phyloP scores from a whole-genome alignment of 1,140 invertebrate genomes.

The Wasmannia auropunctata region DNA sequence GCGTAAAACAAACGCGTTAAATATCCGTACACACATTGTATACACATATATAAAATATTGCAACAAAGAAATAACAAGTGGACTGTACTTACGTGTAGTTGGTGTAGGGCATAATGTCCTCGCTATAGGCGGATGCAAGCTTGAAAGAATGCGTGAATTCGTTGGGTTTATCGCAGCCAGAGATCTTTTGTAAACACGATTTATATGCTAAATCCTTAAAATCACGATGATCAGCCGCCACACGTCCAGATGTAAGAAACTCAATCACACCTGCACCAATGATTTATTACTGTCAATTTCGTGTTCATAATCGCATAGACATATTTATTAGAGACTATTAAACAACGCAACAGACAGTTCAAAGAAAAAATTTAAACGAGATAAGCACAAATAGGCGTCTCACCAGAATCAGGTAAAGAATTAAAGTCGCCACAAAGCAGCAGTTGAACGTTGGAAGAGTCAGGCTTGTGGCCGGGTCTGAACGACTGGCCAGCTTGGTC shows the following conservation, averaged over 20 bases:
- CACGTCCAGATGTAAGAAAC: slow-evolving; percentile 95
- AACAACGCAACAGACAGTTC: neutral
- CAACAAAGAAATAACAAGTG: neutral
- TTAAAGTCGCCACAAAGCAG: slow-evolving; percentile 99
- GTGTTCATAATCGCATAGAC: slow-evolving; percentile 10
- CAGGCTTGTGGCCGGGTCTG: slow-evolving; percentile 87
- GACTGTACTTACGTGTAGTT: slow-evolving; percentile 96
- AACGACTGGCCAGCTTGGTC: slow-evolving; percentile 91
- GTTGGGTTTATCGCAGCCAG: slow-evolving; percentile 92
- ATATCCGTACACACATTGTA: neutral
- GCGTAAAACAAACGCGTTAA: slow-evolving; percentile 27
- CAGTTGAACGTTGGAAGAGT: slow-evolving; percentile 95
- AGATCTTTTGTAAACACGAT: slow-evolving; percentile 95
- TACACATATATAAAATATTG: neutral
- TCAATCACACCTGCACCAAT: slow-evolving; percentile 94
- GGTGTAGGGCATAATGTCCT: slow-evolving; percentile 98
- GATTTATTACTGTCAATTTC: slow-evolving; percentile 54
- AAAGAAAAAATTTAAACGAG: neutral
- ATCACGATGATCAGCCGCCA: slow-evolving; percentile 96
- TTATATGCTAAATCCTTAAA: slow-evolving; percentile 99
- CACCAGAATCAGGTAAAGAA: slow-evolving; percentile 98
- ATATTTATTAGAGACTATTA: neutral
- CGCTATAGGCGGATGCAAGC: slow-evolving; percentile 96
- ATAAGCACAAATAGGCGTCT: slow-evolving; percentile 42
- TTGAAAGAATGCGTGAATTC: slow-evolving; percentile 98